Conservation (phyloP, 2,797 vertebrate species). For the Pampus argenteus region DNA sequence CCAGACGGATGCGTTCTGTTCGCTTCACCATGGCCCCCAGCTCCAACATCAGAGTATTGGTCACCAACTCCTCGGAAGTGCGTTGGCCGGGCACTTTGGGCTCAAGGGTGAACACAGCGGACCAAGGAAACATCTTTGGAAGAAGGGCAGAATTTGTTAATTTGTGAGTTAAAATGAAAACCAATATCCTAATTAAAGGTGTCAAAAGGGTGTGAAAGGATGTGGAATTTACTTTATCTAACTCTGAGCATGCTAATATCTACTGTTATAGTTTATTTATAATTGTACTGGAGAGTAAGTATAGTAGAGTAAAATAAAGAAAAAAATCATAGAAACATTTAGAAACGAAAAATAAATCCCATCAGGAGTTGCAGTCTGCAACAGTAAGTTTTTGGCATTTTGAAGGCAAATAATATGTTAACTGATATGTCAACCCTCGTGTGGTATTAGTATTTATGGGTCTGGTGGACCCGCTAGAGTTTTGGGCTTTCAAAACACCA, state of each 20-base stretch:
- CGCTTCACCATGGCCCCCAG: conserved; percentile 87
- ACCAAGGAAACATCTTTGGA: conserved; percentile 88
- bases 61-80: conserved; percentile 83
- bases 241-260: not conserved
- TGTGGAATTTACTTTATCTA: not conserved
- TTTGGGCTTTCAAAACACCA: too few relatives aligned
- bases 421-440: too few relatives aligned
- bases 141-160: conserved; percentile 5
- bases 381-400: not conserved
- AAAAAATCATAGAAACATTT: not conserved
- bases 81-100: conserved; percentile 85
- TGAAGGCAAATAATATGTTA: not conserved
- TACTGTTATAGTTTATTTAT: not conserved
- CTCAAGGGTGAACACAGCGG: conserved; percentile 83
- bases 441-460: too few relatives aligned
- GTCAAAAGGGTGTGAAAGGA: not conserved
- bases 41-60: conserved; percentile 89
- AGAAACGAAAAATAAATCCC: not conserved
- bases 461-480: too few relatives aligned
- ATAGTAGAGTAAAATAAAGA: not conserved
- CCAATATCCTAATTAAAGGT: not conserved
- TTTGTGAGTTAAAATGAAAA: not conserved
- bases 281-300: not conserved
- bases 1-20: conserved; percentile 83
- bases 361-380: not conserved